Base-by-base conservation (phyloP, 2,113 vertebrate species). In the Lathamus discolor region DNA sequence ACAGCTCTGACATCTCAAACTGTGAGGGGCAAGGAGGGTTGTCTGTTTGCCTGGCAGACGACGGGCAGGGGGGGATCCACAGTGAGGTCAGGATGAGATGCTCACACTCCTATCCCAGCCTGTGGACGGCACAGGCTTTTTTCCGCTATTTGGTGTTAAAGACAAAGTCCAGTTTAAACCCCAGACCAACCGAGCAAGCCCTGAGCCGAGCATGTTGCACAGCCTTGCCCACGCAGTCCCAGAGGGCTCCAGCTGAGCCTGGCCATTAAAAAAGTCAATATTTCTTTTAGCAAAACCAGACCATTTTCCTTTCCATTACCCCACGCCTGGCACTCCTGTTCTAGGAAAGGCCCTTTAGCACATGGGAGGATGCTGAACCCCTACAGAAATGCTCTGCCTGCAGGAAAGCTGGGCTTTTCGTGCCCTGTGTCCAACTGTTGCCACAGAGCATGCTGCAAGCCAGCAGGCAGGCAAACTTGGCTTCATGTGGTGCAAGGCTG, bases 201-300 rank as follows among this genome's bases (percentile, higher is more conserved):
- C 31, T 18, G 43, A 87, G 37, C 46, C 4, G 13, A 92, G 37
- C 5, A 37, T 4, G 1, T 48, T 39, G 39, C 7, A 5, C 37
- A 74, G 68, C 76, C 64, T 91, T 3, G 2, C 61, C 23, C 43
- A 74, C 31, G 55, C 1, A 0, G 83, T 28, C 83, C 63, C 76
- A 83, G 23, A 49, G 62, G 43, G 51, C 76, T 94, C 37, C 64
- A 84, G 41, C 63, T 86, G 80, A 90, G 63, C 61, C 43, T 76
- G 35, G 39, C 85, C 82, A 95, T 92, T 94, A 94, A 92, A 92
- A 88, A 95, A 55, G 57, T 96, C 93, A 46, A 28, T 96, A 94
- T 17, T 80, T 86, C 88, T 93, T 92, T 85, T 46, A 92, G 91
- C 72, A 88, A 83, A 87, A 86, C 35, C 41, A 86, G 80, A 73